Percentiles rank a stretch among this genome's conserved stretches.
These are phyloP conservation scores for Calosoma granatense DNA, from an alignment of 1,140 invertebrate genomes.

Conservation along the genomic window DNA sequence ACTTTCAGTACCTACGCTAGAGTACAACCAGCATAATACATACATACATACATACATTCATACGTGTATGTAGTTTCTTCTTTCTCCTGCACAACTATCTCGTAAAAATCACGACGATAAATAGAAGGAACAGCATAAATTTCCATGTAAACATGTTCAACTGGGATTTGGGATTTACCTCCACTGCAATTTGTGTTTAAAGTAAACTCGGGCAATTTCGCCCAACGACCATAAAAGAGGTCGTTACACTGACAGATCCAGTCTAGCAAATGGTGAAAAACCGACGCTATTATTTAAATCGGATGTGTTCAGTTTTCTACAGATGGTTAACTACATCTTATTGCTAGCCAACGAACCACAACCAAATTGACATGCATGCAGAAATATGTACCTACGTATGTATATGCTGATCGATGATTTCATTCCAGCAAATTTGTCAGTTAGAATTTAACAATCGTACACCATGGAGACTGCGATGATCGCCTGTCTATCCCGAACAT, in stretches of 20 bases:
- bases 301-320: not conserved
- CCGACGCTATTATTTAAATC: slow-evolving; percentile 1
- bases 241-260: not conserved
- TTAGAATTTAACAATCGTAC: no score
- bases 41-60: not conserved
- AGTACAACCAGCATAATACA: not conserved
- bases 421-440: no score
- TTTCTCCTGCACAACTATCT: not conserved
- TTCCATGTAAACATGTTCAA: slow-evolving; percentile 3
- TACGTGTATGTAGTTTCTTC: not conserved
- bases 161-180: not conserved
- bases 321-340: no score
- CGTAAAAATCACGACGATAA: not conserved
- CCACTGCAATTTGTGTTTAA: slow-evolving; percentile 3
- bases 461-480: no score
- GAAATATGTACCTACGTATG: no score
- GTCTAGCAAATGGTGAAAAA: not conserved
- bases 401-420: no score
- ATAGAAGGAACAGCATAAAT: not conserved
- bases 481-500: not conserved
- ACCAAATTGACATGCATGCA: no score
- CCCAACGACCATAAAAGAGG: not conserved
- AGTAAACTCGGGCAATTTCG: not conserved
- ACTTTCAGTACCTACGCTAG: not conserved
- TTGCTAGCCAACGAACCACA: no score